A percentile compares a stretch with the other conserved stretches of the same genome.
Evolutionary conservation across 2,113 vertebrate species (phyloP).

Genomic region (Notechis scutatus): DNA sequence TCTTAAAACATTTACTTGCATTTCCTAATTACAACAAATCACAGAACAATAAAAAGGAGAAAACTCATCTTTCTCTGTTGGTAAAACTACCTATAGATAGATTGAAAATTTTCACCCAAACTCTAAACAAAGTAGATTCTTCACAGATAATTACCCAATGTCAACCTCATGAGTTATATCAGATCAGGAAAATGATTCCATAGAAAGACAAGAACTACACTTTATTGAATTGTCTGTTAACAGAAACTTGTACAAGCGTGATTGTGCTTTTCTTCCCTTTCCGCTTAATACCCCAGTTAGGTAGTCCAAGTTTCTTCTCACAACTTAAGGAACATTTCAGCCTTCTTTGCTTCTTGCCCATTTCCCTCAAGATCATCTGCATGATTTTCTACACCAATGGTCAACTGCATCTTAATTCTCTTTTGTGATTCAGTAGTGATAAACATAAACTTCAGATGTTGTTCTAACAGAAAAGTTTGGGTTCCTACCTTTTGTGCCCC

Average conservation of each 20-base stretch:
- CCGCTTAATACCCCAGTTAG: background rate
- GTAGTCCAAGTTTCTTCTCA: background rate
- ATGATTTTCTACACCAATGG: background rate
- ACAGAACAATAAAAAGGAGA: background rate
- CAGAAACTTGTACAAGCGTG: background rate
- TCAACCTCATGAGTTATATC: background rate
- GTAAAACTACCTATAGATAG: background rate
- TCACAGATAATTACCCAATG: background rate
- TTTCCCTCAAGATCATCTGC: background rate
- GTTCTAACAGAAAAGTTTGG: background rate
- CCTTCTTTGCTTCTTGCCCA: background rate
- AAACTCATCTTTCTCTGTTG: background rate
- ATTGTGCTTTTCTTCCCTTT: background rate
- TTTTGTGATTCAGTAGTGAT: background rate
- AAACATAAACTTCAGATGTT: background rate
- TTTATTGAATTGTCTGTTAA: background rate
- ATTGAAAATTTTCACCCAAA: background rate
- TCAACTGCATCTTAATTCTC: background rate
- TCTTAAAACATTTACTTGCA: constrained; percentile 28
- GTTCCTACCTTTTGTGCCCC: background rate
- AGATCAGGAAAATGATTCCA: background rate
- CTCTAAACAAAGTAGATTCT: background rate
- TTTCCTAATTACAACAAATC: background rate
- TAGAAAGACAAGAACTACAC: background rate
- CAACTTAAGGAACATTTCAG: background rate